Conservation (phyloP, 2,797 vertebrate genomes). For the Pangasius djambal region DNA sequence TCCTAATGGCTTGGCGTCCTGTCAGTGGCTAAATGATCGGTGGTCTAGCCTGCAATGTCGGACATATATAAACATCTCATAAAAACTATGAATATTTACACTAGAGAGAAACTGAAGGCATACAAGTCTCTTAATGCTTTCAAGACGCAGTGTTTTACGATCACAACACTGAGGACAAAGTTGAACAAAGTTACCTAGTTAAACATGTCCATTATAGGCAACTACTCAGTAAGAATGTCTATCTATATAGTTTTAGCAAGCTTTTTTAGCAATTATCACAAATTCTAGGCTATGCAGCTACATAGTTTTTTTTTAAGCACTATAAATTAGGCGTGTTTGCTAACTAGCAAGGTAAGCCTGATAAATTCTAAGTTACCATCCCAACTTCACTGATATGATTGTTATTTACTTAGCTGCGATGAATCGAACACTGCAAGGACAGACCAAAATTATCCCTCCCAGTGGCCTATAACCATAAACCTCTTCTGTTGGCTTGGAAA, state of each 20-base stretch:
- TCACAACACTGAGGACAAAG: background rate
- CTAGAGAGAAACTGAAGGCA: too few relatives aligned
- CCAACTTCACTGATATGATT: background rate
- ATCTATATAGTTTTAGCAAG: background rate
- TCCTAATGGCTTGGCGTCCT: too few relatives aligned
- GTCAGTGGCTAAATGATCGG: too few relatives aligned
- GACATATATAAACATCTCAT: too few relatives aligned
- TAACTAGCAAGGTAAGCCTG: background rate
- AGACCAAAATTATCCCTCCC: background rate
- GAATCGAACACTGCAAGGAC: too few relatives aligned
- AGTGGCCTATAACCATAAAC: background rate
- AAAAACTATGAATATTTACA: too few relatives aligned
- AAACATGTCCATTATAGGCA: too few relatives aligned
- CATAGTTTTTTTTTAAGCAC: background rate
- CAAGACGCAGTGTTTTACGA: background rate
- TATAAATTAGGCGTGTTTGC: background rate
- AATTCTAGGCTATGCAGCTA: background rate
- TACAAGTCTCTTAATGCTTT: background rate
- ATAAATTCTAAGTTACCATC: background rate
- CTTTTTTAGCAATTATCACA: too few relatives aligned
- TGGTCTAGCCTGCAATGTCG: too few relatives aligned
- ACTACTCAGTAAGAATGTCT: background rate
- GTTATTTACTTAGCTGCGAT: background rate
- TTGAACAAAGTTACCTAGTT: too few relatives aligned
- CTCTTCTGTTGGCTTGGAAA: background rate